A percentile compares a stretch with the other conserved stretches of the same genome.
Evolutionary conservation across 2,888 invertebrate species (phyloP).

Genomic region (Odontocerum albicorne): DNA sequence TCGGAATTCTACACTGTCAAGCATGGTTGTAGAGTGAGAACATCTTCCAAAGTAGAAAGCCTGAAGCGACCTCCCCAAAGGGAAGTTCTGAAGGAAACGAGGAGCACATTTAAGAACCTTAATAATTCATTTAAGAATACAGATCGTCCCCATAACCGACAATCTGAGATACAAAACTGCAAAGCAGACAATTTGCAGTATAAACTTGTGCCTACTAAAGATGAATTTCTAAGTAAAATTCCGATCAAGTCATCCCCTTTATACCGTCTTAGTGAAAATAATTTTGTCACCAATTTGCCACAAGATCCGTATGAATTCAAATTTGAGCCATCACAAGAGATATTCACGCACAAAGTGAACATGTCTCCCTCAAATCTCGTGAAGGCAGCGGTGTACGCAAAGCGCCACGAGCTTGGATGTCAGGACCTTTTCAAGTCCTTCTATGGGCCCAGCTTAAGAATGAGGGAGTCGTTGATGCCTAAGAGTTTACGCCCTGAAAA

Average conservation of each 20-base stretch:
- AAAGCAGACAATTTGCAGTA: slow-evolving; percentile 20
- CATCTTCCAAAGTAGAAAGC: slow-evolving; percentile 17
- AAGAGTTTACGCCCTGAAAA: slow-evolving; percentile 23
- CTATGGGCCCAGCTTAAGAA: slow-evolving; percentile 42
- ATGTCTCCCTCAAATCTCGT: slow-evolving; percentile 64
- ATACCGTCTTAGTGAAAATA: slow-evolving; percentile 39
- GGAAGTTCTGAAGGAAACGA: slow-evolving; percentile 54
- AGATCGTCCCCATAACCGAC: slow-evolving; percentile 1
- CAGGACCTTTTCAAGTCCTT: slow-evolving; percentile 53
- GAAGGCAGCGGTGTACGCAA: slow-evolving; percentile 66
- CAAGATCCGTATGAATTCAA: slow-evolving; percentile 5
- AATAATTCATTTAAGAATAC: slow-evolving; percentile 45
- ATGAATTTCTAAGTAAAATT: slow-evolving; percentile 34
- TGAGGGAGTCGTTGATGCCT: slow-evolving; percentile 42
- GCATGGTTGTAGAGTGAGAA: slow-evolving; percentile 38
- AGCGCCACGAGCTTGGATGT: slow-evolving; percentile 59
- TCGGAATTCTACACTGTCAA: slow-evolving; percentile 74
- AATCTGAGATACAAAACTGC: not conserved
- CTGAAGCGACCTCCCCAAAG: slow-evolving; percentile 35
- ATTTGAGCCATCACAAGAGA: not conserved
- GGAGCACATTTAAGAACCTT: slow-evolving; percentile 55
- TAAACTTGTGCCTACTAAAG: slow-evolving; percentile 35
- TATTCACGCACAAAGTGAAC: slow-evolving; percentile 5
- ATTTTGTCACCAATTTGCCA: slow-evolving; percentile 11
- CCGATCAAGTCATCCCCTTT: slow-evolving; percentile 32